Percentiles rank a stretch among this genome's conserved stretches.
These are phyloP conservation scores for Rhombomys opimus DNA, from an alignment of 2,113 vertebrate species.

Conservation along the genomic window DNA sequence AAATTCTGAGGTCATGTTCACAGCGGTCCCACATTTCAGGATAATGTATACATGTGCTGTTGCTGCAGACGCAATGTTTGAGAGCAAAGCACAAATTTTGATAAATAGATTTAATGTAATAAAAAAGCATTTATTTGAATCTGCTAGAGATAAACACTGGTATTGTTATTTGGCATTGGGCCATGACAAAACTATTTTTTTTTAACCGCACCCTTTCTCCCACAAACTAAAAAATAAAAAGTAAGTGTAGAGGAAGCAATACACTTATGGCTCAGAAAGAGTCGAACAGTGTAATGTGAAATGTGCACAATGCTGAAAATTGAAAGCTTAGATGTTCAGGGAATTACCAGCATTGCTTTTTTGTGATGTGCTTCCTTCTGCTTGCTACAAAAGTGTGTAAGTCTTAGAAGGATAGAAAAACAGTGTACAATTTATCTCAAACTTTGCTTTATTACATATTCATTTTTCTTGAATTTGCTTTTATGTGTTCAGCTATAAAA, in stretches of 20 bases:
- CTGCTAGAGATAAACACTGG: constrained; percentile 31
- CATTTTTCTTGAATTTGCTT: neutral
- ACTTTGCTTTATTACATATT: neutral
- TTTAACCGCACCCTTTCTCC: neutral
- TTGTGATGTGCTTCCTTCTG: neutral
- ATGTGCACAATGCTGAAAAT: neutral
- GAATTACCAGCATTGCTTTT: neutral
- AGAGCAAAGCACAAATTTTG: neutral
- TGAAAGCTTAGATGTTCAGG: neutral
- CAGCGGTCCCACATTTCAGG: neutral
- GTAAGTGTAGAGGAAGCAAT: neutral
- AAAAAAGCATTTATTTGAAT: neutral
- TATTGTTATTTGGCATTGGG: neutral
- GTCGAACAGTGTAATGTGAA: neutral
- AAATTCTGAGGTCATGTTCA: neutral
- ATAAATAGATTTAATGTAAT: constrained; percentile 20
- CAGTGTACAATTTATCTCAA: neutral
- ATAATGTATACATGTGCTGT: neutral
- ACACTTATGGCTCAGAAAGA: neutral
- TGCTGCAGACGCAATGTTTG: neutral
- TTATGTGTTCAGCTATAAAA: neutral
- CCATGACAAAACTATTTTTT: neutral
- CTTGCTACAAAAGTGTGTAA: neutral
- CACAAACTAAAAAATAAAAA: neutral
- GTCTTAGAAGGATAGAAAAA: neutral